Evolutionary conservation across 2,113 vertebrate genomes (phyloP).

Genomic region (Candoia aspera): DNA sequence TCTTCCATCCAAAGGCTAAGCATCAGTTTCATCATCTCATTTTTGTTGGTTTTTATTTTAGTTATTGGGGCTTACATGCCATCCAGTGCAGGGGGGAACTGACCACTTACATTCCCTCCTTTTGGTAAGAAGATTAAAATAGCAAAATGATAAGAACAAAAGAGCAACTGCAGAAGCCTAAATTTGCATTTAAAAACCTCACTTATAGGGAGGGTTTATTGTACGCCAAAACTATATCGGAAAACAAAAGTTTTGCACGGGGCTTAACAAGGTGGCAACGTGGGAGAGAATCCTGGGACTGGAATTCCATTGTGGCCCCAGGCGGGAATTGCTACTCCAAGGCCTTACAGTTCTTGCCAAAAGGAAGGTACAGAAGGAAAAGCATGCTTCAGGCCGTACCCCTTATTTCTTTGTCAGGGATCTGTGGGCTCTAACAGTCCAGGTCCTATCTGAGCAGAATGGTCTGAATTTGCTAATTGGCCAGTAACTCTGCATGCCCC

Average conservation of each 20-base stretch:
- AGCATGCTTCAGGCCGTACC: too few relatives aligned
- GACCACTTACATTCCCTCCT: too few relatives aligned
- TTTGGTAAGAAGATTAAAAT: too few relatives aligned
- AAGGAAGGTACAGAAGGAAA: not conserved
- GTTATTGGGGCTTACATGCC: too few relatives aligned
- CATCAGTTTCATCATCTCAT: too few relatives aligned
- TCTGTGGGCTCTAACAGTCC: not conserved
- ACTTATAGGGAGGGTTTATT: too few relatives aligned
- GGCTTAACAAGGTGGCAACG: not conserved
- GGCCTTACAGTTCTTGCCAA: not conserved
- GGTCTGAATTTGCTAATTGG: not conserved
- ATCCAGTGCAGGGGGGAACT: too few relatives aligned
- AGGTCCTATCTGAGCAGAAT: not conserved
- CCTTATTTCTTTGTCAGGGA: not conserved
- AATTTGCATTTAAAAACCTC: too few relatives aligned
- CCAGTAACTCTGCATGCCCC: not conserved
- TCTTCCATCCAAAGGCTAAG: too few relatives aligned
- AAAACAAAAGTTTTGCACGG: not conserved
- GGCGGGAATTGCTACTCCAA: not conserved
- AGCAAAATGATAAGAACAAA: too few relatives aligned
- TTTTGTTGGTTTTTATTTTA: too few relatives aligned
- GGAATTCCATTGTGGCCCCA: not conserved
- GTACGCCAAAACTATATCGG: not conserved
- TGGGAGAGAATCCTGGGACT: not conserved
- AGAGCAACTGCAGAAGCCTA: too few relatives aligned